Evolutionary conservation across 2,797 vertebrate species (phyloP).

Genomic region (Gadopsis marmoratus): DNA sequence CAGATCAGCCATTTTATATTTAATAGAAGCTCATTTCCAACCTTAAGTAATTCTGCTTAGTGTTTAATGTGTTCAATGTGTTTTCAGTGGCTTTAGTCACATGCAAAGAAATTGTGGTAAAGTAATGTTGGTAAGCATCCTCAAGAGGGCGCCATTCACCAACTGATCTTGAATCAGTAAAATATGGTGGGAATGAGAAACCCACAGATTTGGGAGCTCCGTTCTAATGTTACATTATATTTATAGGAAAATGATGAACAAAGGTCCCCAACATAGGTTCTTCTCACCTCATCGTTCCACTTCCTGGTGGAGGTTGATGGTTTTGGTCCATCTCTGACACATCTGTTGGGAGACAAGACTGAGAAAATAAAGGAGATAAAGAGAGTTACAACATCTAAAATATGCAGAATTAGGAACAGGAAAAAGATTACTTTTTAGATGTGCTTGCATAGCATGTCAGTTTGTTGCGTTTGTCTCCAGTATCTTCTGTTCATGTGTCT

Average conservation of each 20-base stretch:
- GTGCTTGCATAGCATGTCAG: no score
- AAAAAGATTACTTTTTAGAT: neutral
- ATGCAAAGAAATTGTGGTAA: fast-evolving
- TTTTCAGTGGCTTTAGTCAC: neutral
- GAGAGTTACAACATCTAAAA: neutral
- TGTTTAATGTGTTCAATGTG: neutral
- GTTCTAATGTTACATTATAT: neutral
- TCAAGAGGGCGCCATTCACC: conserved; percentile 49
- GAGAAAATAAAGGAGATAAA: neutral
- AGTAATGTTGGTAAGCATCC: conserved; percentile 8
- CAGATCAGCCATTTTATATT: neutral
- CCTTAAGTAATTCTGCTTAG: neutral
- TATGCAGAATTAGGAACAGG: neutral
- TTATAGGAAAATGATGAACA: neutral
- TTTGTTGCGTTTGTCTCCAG: neutral
- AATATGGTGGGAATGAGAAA: neutral
- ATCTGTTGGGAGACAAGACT: neutral
- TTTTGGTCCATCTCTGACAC: no score
- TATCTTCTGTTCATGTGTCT: neutral
- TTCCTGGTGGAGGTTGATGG: neutral
- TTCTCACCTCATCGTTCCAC: neutral
- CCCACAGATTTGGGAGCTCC: neutral
- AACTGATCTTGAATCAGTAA: neutral
- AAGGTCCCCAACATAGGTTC: neutral
- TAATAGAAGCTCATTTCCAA: neutral